Base-by-base conservation (phyloP, 2,113 vertebrate species). In the Rafetus swinhoei region DNA sequence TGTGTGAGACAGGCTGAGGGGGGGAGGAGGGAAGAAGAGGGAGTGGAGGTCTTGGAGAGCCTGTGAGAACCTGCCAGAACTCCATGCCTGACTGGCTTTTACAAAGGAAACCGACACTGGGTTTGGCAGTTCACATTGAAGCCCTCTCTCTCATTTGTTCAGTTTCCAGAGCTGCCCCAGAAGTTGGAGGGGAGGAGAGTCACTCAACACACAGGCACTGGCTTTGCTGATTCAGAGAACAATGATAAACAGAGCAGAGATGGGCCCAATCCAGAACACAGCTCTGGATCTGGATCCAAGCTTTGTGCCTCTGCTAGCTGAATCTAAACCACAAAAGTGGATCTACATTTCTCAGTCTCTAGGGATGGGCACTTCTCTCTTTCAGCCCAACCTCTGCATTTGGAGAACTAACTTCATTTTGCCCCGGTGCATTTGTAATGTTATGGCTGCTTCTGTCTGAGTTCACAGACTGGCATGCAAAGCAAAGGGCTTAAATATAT, bases 1-100 rank as follows among this genome's bases (percentile, higher is more conserved):
- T 11, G 1, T 5, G 1, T 3, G 79, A 21, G 52, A 32, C 80
- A 10, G 55, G 59, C 1, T 0, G 6, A 1, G 0, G 1, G 53
- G 11, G 9, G 19, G 2, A 4, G 4, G 4, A 1, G 45, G 12
- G 7, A 45, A 11, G 1, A 0, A 1, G 50, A 9, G 9, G 22
- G 2, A 7, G 10, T 0, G 1, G 13, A 50, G 55, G n/a, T 24
- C 55, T 7, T 32, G 3, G 39, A 50, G 6, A 21, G 74, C 39
- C 60, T 59, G 39, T 29, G 3, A 6, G 0, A 0, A 24, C 50
- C 56, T 32, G 1, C 77, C 9, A 0, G 55, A 77, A 27, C 1
- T 16, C n/a, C 74, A 77, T 77, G 74, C 79, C 29, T 2, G 9
- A 11, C 32, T 54, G 72, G 8, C 18, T 9, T 74, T 60, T 16